A percentile compares a stretch with the other conserved stretches of the same genome.
Evolutionary conservation across 2,797 vertebrate species (phyloP).

Genomic region (Cheirogaleus major): DNA sequence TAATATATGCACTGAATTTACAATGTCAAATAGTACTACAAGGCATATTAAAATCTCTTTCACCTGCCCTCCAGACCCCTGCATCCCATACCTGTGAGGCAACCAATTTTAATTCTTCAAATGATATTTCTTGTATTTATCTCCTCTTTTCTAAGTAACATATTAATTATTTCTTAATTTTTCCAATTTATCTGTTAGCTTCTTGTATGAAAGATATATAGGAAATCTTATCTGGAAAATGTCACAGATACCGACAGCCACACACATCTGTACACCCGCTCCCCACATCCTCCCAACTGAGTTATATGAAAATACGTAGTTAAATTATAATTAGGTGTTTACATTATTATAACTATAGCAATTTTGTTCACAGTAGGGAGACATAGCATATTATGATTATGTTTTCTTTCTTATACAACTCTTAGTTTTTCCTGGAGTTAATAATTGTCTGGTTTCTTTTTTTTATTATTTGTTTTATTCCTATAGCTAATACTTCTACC

Average conservation of each 20-base stretch:
- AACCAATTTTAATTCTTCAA: neutral
- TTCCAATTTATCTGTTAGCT: neutral
- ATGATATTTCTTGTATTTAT: neutral
- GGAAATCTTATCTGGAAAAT: neutral
- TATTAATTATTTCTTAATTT: neutral
- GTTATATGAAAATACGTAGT: neutral
- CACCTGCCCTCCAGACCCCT: neutral
- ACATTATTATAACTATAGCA: neutral
- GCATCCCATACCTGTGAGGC: neutral
- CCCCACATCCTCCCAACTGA: neutral
- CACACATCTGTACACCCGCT: too few species aligned
- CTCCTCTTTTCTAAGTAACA: neutral
- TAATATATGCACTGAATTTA: neutral
- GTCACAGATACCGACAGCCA: neutral
- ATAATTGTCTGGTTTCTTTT: neutral
- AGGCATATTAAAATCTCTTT: neutral
- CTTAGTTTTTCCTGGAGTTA: neutral
- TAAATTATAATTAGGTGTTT: neutral
- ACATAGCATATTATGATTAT: neutral
- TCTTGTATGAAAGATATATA: neutral
- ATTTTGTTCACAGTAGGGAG: neutral
- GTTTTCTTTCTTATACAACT: neutral
- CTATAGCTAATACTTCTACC: neutral
- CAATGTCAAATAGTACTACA: neutral
- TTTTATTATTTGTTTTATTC: neutral